Percentiles rank a stretch among this genome's conserved stretches.
phyloP scores from a whole-genome alignment of 2,888 invertebrate species.

The Anthophora plumipes region DNA sequence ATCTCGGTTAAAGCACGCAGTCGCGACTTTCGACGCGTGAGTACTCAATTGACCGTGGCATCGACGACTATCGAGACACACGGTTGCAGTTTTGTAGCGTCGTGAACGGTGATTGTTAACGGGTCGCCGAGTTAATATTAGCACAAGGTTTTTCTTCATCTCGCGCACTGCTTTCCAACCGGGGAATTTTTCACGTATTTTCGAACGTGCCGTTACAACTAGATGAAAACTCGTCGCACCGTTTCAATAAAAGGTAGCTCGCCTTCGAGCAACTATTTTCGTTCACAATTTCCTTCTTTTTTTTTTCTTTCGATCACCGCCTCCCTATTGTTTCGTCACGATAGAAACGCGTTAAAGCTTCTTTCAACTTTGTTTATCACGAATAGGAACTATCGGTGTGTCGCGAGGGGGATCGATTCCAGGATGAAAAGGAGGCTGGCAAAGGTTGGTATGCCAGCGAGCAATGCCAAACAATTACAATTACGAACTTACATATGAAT shows the following conservation, averaged over 20 bases:
- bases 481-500: constrained; percentile 46
- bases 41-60: constrained; percentile 34
- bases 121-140: constrained; percentile 57
- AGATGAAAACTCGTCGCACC: neutral
- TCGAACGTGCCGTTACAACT: neutral
- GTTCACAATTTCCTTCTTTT: neutral
- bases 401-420: constrained; percentile 39
- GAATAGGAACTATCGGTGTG: constrained; percentile 33
- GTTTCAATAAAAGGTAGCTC: neutral
- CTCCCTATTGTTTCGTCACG: neutral
- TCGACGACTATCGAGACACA: constrained; percentile 31
- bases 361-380: constrained; percentile 14
- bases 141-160: constrained; percentile 50
- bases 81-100: constrained; percentile 26
- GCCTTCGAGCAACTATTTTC: neutral
- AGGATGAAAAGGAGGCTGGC: constrained; percentile 19
- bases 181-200: constrained; percentile 15
- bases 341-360: constrained; percentile 18
- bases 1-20: constrained; percentile 29
- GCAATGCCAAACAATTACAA: constrained; percentile 63
- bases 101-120: constrained; percentile 52
- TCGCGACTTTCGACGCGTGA: constrained; percentile 37
- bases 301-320: neutral
- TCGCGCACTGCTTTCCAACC: constrained; percentile 13
- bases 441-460: constrained; percentile 47